Evolutionary conservation across 2,888 invertebrate species (phyloP).

Genomic region (Oscheius sp.): DNA sequence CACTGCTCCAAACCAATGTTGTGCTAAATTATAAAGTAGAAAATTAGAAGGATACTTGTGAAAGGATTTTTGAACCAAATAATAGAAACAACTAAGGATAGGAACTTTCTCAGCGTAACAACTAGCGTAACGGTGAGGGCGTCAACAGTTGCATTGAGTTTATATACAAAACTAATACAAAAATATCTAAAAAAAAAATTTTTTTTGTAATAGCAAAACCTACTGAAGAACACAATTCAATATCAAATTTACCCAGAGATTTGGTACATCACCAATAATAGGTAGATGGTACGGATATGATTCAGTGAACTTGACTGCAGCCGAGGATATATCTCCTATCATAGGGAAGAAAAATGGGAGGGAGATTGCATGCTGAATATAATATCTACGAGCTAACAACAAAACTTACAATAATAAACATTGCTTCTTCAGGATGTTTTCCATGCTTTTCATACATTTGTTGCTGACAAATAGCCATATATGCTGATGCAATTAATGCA

Average conservation of each 20-base stretch:
- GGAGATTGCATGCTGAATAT: constrained; percentile 82
- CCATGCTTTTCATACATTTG: constrained; percentile 77
- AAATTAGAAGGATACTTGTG: constrained; percentile 74
- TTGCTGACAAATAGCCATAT: constrained; percentile 75
- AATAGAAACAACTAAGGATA: constrained; percentile 92
- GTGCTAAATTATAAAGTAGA: constrained; percentile 39
- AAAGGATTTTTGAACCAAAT: constrained; percentile 91
- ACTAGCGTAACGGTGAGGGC: constrained; percentile 89
- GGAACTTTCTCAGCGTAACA: constrained; percentile 92
- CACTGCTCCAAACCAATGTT: constrained; percentile 50
- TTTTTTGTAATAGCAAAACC: constrained; percentile 22
- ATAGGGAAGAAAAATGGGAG: constrained; percentile 88
- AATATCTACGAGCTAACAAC: neutral
- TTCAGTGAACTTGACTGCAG: constrained; percentile 80
- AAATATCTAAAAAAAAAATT: constrained; percentile 75
- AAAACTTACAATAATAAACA: constrained; percentile 73
- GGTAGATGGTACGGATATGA: constrained; percentile 38
- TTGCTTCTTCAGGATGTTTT: constrained; percentile 82
- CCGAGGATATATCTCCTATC: constrained; percentile 81
- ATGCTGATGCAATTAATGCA: constrained; percentile 88
- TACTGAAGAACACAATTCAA: constrained; percentile 62
- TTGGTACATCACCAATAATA: constrained; percentile 33
- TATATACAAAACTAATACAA: constrained; percentile 93
- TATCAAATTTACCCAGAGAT: constrained; percentile 63
- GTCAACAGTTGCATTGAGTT: constrained; percentile 83